Evolutionary conservation across 35 echinoderm and acorn worm species (phyloP), one percentile per base, ranked within the genome.

Genomic region (Diadema setosum): DNA sequence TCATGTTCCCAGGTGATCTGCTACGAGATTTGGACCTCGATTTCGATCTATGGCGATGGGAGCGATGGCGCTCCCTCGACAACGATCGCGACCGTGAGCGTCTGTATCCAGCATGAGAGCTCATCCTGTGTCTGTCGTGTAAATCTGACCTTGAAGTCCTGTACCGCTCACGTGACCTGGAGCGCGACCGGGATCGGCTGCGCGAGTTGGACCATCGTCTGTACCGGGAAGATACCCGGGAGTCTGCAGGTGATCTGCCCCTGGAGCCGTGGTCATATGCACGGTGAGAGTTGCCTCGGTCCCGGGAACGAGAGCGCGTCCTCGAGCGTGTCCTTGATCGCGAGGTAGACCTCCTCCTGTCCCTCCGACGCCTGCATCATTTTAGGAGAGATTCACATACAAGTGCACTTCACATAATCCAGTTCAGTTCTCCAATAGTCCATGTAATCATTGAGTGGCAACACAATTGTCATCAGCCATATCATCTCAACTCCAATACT

Each of bases 151-250:
- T 41, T 15, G 87, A 90, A 5, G 82, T 80, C 39, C 81, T 57
- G 58, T 84, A 48, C 8, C 80, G 56, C 16, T 82, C 57, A n/a
- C 49, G 34, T 15, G 92, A 90, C 8, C 92, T 90, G 34, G 92
- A 93, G 3, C 80, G 55, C 36, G 91, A 90, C 42, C 91, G 57
- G 20, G 87, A 87, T 30, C 83, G 56, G 39, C 85, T 82, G 5
- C 37, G 58, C 40, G 59, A 90, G 18, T 61, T 34, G 41, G 57
- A 39, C 21, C 69, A 20, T 4, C 40, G 87, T 5, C 75, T 78
- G 73, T 78, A 39, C 18, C 73, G 24, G 40, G 73, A 78, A 5
- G 35, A 61, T 40, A 24, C 64, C 15, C 25, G 42, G 8, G 58
- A 45, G n/a, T 50, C 50, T 15, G 58, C 32, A 26, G 83, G 64